Evolutionary conservation across 2,113 vertebrate genomes (phyloP), one percentile per base, ranked within the genome.

Genomic region (Scalopus aquaticus): DNA sequence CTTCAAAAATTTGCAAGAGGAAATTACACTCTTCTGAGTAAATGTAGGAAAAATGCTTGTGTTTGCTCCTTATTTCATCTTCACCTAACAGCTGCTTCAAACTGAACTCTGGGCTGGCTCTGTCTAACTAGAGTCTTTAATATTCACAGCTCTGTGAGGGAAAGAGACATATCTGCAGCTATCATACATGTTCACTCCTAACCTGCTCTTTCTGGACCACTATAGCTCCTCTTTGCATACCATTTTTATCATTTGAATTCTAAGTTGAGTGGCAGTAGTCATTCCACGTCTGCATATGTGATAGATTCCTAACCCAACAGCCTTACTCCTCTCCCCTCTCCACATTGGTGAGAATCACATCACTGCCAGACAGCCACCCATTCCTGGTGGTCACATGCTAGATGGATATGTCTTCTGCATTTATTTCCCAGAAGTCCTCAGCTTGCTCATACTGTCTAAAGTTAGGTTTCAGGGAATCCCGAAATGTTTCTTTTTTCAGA

Each of bases 391-490:
- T 56, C 73, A 69, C 22, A 12, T 78, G 78, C 56, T 49, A 22
- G 56, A 58, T 3, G 22, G 64, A 62, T 62, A 4, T 82, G 28
- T 44, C 62, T 32, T 1, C 32, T 51, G 37, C 6, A 9, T 85
- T 74, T 62, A 65, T 70, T 96, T 95, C 92, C 91, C 95, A 72
- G 78, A 93, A 92, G 81, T 60, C 77, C 19, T 35, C 76, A 20
- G 37, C 69, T 74, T 39, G 69, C 49, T 87, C 62, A 58, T n/a
- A 15, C 22, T 78, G 56, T 89, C 93, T 90, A 69, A 93, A 93
- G 70, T 93, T 85, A 90, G 77, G 39, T 74, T 97, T 96, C 94
- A 91, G 78, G 79, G 83, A 93, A 94, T 76, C 83, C 92, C 80
- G 56, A 64, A 82, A 72, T 44, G 37, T 76, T 95, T 93, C 54